Evolutionary conservation across 2,888 invertebrate genomes (phyloP).

Genomic region (Mimachlamys varia): DNA sequence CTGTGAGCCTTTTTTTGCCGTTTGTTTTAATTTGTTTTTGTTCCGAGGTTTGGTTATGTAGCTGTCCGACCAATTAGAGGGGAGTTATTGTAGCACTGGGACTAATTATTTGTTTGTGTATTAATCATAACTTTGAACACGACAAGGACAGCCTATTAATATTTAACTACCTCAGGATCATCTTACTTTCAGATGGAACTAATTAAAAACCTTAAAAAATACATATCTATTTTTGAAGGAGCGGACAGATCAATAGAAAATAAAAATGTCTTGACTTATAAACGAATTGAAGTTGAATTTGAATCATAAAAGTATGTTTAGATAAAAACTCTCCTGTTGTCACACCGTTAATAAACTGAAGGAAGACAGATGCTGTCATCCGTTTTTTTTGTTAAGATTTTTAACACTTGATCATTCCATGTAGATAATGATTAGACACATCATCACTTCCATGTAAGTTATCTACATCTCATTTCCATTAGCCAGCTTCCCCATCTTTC

Average conservation of each 20-base stretch:
- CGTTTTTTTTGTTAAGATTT: background rate
- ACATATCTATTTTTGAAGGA: background rate
- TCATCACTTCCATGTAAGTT: no score
- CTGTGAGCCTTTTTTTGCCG: background rate
- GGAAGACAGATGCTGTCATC: background rate
- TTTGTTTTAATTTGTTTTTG: constrained; percentile 31
- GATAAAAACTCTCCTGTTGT: background rate
- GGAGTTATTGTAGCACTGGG: background rate
- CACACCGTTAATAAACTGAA: background rate
- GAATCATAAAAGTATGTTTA: background rate
- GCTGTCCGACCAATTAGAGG: background rate
- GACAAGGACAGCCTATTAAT: background rate
- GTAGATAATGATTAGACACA: background rate
- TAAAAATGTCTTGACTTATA: background rate
- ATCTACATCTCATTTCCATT: no score
- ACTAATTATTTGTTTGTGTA: background rate
- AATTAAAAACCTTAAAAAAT: background rate
- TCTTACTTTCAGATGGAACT: background rate
- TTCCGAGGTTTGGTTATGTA: background rate
- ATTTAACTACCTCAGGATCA: background rate
- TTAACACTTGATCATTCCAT: background rate
- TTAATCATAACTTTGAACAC: background rate
- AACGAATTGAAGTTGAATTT: background rate
- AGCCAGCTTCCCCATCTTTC: background rate
- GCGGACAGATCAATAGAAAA: background rate